Evolutionary conservation across 1,140 invertebrate species (phyloP), one percentile per base, ranked within the genome.

Genomic region (Mercenaria mercenaria): DNA sequence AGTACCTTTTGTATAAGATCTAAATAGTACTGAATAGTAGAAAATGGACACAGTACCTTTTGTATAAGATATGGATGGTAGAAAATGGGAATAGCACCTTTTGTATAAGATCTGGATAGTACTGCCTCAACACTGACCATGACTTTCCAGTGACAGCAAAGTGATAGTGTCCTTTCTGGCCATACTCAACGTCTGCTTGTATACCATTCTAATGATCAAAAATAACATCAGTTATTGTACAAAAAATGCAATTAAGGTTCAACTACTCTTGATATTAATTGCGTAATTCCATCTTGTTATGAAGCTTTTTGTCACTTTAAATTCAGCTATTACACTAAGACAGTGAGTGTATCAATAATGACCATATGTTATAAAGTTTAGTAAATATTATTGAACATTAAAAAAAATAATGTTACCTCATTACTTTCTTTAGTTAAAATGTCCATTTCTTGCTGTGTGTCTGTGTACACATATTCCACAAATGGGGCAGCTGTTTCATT

Each of bases 71-170:
- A 96, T 0, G 98, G 97, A 95, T 98, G 98, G 93, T 98, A 96
- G 43, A 47, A 67, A 37, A 13, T 67, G n/a, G 4, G 32, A 4
- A 67, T 8, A 79, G 50, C 67, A 96, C 96, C 93, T 96, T 96
- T 52, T 97, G 97, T 18, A 99, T 93, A 56, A 98, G 95, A 52
- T 98, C 97, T 0, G 98, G 97, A 95, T 98, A 98, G 93, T 98
- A 96, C 89, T 98, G 97, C 1, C 97, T 96, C 0, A 99, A 94
- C 41, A 97, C 95, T 59, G 96, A 96, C 98, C 98, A 99, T 0
- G 97, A 97, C 93, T 97, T 97, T 0, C 98, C 98, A 74, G 97
- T 98, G 47, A 98, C 95, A 0, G 98, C 98, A 94, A 98, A 97
- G 93, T 97, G 97, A 93, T 97, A 98, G 87, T 97, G 96, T 59